A percentile compares a stretch with the other conserved stretches of the same genome.
Conservation (phyloP, 1,140 invertebrate genomes). For the Anastrepha obliqua region DNA sequence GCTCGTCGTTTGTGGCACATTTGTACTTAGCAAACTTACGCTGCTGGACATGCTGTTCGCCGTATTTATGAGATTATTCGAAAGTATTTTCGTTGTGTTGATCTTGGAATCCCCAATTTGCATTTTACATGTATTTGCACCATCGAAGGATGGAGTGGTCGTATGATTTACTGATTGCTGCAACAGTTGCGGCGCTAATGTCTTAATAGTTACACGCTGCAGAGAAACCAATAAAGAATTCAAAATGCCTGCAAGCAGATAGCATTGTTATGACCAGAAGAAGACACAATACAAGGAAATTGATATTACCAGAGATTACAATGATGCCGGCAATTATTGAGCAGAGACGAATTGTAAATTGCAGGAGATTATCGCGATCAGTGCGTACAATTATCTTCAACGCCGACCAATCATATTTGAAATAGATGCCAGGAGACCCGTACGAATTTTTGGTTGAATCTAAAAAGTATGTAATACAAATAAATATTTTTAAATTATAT, state of each 20-base stretch:
- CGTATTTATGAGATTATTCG: conserved; percentile 55
- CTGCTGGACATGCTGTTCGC: conserved; percentile 54
- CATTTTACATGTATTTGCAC: neutral
- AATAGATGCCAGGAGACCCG: conserved; percentile 94
- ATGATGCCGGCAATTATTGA: conserved; percentile 94
- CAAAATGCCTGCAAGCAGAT: conserved; percentile 51
- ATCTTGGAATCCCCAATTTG: too few relatives aligned
- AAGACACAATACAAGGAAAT: too few relatives aligned
- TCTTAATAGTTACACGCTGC: conserved; percentile 31
- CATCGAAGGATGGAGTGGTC: neutral
- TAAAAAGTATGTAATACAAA: conserved; percentile 52
- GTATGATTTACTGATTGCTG: neutral
- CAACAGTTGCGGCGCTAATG: conserved; percentile 49
- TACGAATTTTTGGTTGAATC: conserved; percentile 86
- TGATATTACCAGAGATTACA: conserved; percentile 82
- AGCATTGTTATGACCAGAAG: too few relatives aligned
- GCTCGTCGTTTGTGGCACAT: neutral
- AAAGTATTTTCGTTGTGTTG: neutral
- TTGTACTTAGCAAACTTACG: neutral
- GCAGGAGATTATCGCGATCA: conserved; percentile 85
- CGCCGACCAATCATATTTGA: conserved; percentile 95
- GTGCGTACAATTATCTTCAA: conserved; percentile 90
- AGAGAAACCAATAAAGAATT: conserved; percentile 37
- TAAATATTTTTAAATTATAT: neutral
- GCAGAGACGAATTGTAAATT: conserved; percentile 90